Evolutionary conservation across 2,113 vertebrate species (phyloP), one percentile per base, ranked within the genome.

Genomic region (Ivindomyrus marchei): DNA sequence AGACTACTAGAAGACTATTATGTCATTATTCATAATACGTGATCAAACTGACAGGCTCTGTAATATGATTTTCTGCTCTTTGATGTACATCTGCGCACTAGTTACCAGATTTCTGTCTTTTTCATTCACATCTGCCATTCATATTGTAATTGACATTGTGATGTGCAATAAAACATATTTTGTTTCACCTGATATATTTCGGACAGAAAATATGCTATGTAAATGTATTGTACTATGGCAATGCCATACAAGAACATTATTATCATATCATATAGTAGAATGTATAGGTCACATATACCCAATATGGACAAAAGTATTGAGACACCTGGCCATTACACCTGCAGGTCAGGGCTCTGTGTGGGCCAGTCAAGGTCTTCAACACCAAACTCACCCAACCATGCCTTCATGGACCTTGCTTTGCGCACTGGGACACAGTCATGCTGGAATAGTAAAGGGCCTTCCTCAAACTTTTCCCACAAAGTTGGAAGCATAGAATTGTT

Each of bases 11-110:
- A 53, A 46, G 46, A 58, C n/a, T 88, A 15, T 53, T 6, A n/a
- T 31, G 50, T 39, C 50, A 87, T 87, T 87, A 87, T 45, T 87
- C 50, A 53, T 50, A 53, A 87, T n/a, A 58, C 1, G 5, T 53
- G 86, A 88, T 53, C 15, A 88, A 88, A 56, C 86, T 56, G 86
- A 88, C 52, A 88, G 86, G 27, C 52, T 56, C 6, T 36, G 31
- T 66, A 62, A 88, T 62, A 52, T 19, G 36, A 88, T 88, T 66
- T 88, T 58, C 31, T 88, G 31, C 39, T 88, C 19, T 10, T 36
- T 87, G 15, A 36, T 31, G 7, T 31, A 52, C 49, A 53, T 47
- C 31, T 47, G 77, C 1, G 2, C 31, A 80, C 39, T 47, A 21
- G 42, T 46, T 24, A 85, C 3, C 9, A 46, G 17, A 85, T 4